phyloP scores from a whole-genome alignment of 2,797 vertebrate species.

The Rhodeus uyekii region DNA sequence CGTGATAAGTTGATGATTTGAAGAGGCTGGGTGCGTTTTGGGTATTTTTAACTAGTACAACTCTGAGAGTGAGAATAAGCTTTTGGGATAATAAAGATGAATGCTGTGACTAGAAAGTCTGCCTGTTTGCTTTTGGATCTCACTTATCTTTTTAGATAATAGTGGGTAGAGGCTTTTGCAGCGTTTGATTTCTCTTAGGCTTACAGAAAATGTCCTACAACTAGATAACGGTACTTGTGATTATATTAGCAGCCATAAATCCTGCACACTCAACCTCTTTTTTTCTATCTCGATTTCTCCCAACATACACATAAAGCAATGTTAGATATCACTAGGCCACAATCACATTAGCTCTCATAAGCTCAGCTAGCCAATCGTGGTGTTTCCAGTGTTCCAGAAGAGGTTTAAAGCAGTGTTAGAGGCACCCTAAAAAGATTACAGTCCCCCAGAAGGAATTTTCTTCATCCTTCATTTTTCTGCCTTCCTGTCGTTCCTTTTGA shows the following conservation, averaged over 20 bases:
- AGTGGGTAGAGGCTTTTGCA: constrained; percentile 15
- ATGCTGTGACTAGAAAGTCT: background rate
- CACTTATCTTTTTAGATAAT: constrained; percentile 26
- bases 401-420: constrained; percentile 31
- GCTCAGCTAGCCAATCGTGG: constrained; percentile 31
- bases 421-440: constrained; percentile 47
- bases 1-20: constrained; percentile 7
- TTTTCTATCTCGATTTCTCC: constrained; percentile 50
- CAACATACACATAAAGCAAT: constrained; percentile 25
- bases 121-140: constrained; percentile 27
- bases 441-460: constrained; percentile 46
- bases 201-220: constrained; percentile 37
- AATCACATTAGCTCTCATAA: constrained; percentile 53
- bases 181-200: constrained; percentile 36
- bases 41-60: constrained; percentile 25
- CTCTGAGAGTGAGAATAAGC: background rate
- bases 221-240: constrained; percentile 45
- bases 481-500: constrained; percentile 36
- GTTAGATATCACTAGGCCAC: constrained; percentile 33
- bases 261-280: constrained; percentile 21
- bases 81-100: constrained; percentile 26
- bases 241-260: constrained; percentile 46
- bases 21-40: background rate
- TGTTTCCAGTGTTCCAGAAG: constrained; percentile 34
- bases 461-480: constrained; percentile 45